phyloP scores from a whole-genome alignment of 2,113 vertebrate genomes.

The Chaetodon auriga region DNA sequence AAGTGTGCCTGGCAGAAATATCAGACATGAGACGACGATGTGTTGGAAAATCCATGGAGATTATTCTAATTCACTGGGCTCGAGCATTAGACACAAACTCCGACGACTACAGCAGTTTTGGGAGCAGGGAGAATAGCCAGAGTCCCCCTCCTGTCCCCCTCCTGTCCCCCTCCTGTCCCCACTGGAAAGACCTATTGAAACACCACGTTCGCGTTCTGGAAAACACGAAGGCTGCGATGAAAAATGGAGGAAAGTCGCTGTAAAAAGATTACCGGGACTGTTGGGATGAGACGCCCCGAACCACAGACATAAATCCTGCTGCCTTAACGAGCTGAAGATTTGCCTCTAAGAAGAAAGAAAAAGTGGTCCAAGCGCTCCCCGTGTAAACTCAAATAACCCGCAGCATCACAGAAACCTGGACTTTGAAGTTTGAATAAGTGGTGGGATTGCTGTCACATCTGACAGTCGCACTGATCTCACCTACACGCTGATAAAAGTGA shows the following conservation, averaged over 20 bases:
- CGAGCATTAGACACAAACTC: conserved; percentile 23
- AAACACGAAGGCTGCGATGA: conserved; percentile 37
- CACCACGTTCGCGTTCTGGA: conserved; percentile 19
- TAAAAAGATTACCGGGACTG: conserved; percentile 57
- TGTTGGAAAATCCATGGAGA: conserved; percentile 33
- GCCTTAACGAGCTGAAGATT: conserved; percentile 49
- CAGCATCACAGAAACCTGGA: conserved; percentile 25
- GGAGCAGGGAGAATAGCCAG: conserved; percentile 21
- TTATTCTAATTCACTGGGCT: conserved; percentile 39
- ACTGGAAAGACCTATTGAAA: conserved; percentile 35
- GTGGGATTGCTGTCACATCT: conserved; percentile 31
- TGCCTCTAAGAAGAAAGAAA: conserved; percentile 33
- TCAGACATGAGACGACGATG: conserved; percentile 21
- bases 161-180: too few relatives aligned
- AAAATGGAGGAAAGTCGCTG: conserved; percentile 42
- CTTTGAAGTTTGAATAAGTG: conserved; percentile 42
- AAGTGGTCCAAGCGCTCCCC: not conserved
- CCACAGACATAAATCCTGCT: conserved; percentile 55
- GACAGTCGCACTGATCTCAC: not conserved
- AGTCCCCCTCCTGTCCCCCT: not conserved
- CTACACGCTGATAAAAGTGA: not conserved
- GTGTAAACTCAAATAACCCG: conserved; percentile 50
- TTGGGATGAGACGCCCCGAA: conserved; percentile 52
- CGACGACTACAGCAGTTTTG: conserved; percentile 3
- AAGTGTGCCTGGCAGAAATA: conserved; percentile 15